phyloP scores from a whole-genome alignment of 1,140 invertebrate species.

The Steinernema feltiae region DNA sequence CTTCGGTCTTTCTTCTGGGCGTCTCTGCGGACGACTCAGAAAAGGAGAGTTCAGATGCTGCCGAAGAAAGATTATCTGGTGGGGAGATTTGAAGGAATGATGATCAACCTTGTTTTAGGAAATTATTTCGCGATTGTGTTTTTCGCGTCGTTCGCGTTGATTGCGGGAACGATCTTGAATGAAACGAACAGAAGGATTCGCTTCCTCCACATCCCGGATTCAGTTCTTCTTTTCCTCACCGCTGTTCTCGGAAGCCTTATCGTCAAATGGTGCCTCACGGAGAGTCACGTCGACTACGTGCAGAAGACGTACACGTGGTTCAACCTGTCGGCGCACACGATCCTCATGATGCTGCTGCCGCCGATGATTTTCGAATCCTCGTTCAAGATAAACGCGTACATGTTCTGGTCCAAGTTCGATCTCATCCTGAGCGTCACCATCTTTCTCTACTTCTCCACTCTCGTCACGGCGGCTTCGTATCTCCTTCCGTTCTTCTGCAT shows the following conservation, averaged over 20 bases:
- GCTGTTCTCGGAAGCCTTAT: slow-evolving; percentile 15
- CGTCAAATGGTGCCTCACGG: slow-evolving; percentile 5
- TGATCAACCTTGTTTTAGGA: too few relatives aligned
- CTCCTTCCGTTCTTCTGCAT: slow-evolving; percentile 37
- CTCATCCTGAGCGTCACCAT: slow-evolving; percentile 57
- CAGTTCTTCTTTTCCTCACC: slow-evolving; percentile 15
- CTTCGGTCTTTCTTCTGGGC: too few relatives aligned
- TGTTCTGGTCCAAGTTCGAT: slow-evolving; percentile 55
- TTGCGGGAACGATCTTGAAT: slow-evolving; percentile 18
- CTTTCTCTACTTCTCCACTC: slow-evolving; percentile 18
- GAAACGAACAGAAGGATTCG: background rate
- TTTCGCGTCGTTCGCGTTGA: slow-evolving; percentile 20
- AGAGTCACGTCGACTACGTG: background rate
- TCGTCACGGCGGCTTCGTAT: background rate
- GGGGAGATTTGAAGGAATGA: too few relatives aligned
- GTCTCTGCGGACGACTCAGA: too few relatives aligned
- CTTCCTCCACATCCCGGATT: background rate
- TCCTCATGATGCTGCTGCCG: slow-evolving; percentile 58
- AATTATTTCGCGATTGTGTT: background rate
- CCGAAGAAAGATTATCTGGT: too few relatives aligned
- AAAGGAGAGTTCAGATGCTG: too few relatives aligned
- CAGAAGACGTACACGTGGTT: slow-evolving; percentile 5
- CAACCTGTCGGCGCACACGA: slow-evolving; percentile 55
- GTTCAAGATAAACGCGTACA: slow-evolving; percentile 58
- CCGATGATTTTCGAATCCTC: slow-evolving; percentile 60